Base-by-base conservation (phyloP, 2,113 vertebrate species). In the Actenoides lindsayi region DNA sequence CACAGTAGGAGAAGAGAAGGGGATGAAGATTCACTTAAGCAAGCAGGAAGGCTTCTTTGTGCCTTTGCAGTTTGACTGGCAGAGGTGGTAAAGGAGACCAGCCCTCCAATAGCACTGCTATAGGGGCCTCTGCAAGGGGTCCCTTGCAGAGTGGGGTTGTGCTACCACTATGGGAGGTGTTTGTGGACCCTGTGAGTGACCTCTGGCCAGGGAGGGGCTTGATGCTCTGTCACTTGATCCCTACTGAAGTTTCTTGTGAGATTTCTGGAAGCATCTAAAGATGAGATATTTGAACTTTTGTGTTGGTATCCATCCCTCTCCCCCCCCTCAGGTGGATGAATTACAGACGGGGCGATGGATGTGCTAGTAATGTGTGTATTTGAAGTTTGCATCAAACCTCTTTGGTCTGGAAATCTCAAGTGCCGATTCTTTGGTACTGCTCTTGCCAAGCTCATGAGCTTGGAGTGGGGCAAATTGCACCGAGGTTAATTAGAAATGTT, bases 381-480 rank as follows among this genome's bases (percentile, higher is more conserved):
- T 76, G 63, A 74, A 69, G 68, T 64, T 76, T 64, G 9, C 19
- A 41, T n/a, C 42, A 83, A 80, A 46, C 7, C 5, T 64, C 16
- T 87, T 57, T 64, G 21, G 25, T 33, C 20, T 91, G 69, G 23
- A 62, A 83, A 42, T 59, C 19, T 68, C n/a, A 35, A 41, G 24
- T 35, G 10, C 37, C 63, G 33, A 21, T 7, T 79, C 5, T 27
- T 63, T 79, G 77, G 16, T 39, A 25, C 42, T 5, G 5, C 27
- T 80, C 14, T 77, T 6, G 2, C 70, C 35, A 48, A 23, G 31
- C 28, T 82, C 64, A 74, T 16, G 11, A 63, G 48, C 15, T 69
- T 0, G 0, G 39, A 56, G 31, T 3, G 1, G 16, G 27, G 5
- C 30, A 67, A 75, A 48, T 11, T 44, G 65, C 60, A 62, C 11